Base-by-base conservation (phyloP, 2,888 invertebrate species). In the Scaptomyza polygonia region DNA sequence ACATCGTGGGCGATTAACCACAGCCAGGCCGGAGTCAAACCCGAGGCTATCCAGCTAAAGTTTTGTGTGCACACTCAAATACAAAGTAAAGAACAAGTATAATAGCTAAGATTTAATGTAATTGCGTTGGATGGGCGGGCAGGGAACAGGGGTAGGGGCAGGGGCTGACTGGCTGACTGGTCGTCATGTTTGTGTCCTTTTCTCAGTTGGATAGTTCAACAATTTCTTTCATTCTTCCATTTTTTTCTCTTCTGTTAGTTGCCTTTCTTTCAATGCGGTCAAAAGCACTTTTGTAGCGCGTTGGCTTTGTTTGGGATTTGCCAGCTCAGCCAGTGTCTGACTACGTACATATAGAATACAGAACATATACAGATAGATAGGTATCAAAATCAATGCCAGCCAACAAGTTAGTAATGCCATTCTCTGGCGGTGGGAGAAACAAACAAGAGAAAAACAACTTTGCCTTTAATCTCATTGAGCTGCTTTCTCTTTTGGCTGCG, bases 1-100 rank as follows among this genome's bases (percentile, higher is more conserved):
- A 83, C 82, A 78, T 88, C 81, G 86, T 75, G 82, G 81, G 74
- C 85, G 88, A 88, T 89, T 89, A 88, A 83, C 85, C 81, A 75
- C 87, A 83, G 74, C 8, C 62, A 47, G 64, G 48, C 43, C 63
- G 72, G 52, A 77, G 64, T 52, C 67, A 54, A 52, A 71, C 40
- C 52, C 52, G 51, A 79, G 67, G 67, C 58, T 53, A 56, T 36
- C 44, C 56, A 47, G 80, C 77, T 69, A 79, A 79, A 80, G 80
- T 73, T 78, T 62, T 39, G 39, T 66, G 63, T 57, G 56, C 68
- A 67, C 53, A 72, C n/a, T n/a, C 65, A 74, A 68, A 80, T 78
- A 80, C 77, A 83, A 81, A 86, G 82, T 80, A 86, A 83, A 77
- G 86, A 86, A 83, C 81, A 86, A 86, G 82, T 86, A 83, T 83